phyloP scores from a whole-genome alignment of 2,113 vertebrate genomes.

The Oxyruncus cristatus region DNA sequence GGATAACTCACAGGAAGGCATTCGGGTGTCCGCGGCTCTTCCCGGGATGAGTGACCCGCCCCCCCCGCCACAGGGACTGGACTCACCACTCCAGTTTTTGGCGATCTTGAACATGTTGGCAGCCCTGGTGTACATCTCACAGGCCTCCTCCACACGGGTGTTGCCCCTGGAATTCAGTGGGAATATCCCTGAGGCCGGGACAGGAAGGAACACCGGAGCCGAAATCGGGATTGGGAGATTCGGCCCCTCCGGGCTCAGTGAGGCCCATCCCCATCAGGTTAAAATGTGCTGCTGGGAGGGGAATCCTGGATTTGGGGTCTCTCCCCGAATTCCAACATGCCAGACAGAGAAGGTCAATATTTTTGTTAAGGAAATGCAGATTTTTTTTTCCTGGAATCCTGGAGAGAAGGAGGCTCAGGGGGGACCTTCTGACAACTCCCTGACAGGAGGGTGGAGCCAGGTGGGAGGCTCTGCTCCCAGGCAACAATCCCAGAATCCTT shows the following conservation, averaged over 20 bases:
- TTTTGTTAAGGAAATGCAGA: background rate
- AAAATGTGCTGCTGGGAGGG: background rate
- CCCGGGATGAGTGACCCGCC: accelerated
- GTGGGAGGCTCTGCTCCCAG: background rate
- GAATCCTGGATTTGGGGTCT: background rate
- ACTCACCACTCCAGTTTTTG: slow-evolving; percentile 97
- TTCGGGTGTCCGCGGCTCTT: accelerated
- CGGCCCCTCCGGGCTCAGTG: accelerated
- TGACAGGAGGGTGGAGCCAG: background rate
- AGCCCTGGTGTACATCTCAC: slow-evolving; percentile 97
- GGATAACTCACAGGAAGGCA: background rate
- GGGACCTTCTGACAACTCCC: background rate
- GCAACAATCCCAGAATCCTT: background rate
- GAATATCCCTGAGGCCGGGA: background rate
- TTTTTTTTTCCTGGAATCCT: background rate
- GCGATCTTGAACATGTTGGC: slow-evolving; percentile 99
- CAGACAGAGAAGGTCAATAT: background rate
- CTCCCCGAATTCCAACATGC: accelerated
- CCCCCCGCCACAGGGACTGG: background rate
- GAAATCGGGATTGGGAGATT: accelerated
- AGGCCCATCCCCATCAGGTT: background rate
- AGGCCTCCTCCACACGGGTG: slow-evolving; percentile 94
- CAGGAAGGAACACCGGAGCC: accelerated
- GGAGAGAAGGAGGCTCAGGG: background rate
- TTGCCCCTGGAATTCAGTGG: slow-evolving; percentile 80